Conservation (phyloP, 35 echinoderm and acorn worm species). For the Patiria miniata region DNA sequence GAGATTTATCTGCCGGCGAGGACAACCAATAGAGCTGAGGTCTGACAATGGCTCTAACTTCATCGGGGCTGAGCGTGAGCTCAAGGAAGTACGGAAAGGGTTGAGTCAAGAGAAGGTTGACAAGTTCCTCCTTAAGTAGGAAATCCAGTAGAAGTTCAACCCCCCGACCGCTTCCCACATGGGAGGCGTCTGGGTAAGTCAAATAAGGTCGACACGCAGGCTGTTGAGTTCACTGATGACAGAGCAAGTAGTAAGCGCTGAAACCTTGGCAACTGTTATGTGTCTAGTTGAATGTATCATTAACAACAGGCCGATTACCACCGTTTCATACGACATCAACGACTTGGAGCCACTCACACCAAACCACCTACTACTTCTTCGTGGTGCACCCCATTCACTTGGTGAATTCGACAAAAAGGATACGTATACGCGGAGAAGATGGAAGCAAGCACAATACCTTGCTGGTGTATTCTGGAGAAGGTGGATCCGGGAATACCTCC, state of each 20-base stretch:
- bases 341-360: constrained; percentile 64
- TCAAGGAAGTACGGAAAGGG: neutral
- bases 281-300: constrained; percentile 62
- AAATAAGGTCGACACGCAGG: constrained; percentile 53
- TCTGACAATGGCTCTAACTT: constrained; percentile 75
- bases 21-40: constrained; percentile 30
- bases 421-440: constrained; percentile 45
- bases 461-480: constrained; percentile 70
- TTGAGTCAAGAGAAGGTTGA: neutral
- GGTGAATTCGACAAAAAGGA: constrained; percentile 49
- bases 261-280: constrained; percentile 61
- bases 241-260: constrained; percentile 64
- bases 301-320: constrained; percentile 58
- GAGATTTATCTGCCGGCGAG: constrained; percentile 55
- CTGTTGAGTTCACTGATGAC: constrained; percentile 37
- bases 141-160: constrained; percentile 73
- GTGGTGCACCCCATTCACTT: constrained; percentile 28
- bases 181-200: constrained; percentile 76
- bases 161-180: constrained; percentile 52
- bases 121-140: constrained; percentile 49
- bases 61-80: constrained; percentile 56
- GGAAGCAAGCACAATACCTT: constrained; percentile 72
- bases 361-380: constrained; percentile 49
- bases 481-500: constrained; percentile 66
- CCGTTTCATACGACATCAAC: constrained; percentile 56